Evolutionary conservation across 2,797 vertebrate genomes (phyloP), one percentile per base, ranked within the genome.

Genomic region (Gymnothorax reevesii): DNA sequence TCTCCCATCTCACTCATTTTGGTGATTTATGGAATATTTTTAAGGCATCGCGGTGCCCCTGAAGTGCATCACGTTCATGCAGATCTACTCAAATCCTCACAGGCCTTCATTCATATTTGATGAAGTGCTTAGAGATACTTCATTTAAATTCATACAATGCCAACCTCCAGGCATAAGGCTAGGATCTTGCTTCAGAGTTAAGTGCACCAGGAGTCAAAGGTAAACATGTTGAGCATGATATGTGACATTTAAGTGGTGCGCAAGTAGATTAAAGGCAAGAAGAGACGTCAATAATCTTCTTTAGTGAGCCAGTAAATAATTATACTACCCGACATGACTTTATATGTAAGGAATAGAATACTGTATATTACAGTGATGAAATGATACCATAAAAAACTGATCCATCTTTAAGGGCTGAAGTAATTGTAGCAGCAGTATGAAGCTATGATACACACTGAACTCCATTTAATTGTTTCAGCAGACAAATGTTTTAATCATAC

Each of bases 61-160:
- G 9, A 6, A 69, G 64, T 90, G 89, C 86, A 91, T 88, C 60
- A 83, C 94, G 94, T 95, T 95, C 94, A 93, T 93, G 93, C 92
- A 90, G 93, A 92, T 92, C 91, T 87, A 87, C 93, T 92, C 92
- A 89, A 91, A 93, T 92, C 91, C 90, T 90, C 90, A 90, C 89
- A 89, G 69, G 69, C 90, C 87, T 92, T 93, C 91, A 94, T 95
- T 94, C 92, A 95, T 95, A 95, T 95, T 94, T 94, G 89, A 95
- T 94, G 90, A 94, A 93, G 90, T 90, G 94, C 94, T 94, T 93
- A 90, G 89, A 95, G 92, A 93, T 92, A 88, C 55, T 57, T 33
- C 89, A 95, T 96, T 92, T 94, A 95, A 95, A 96, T 95, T 95
- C 92, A 95, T 93, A 90, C 90, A 66, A 90, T 85, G 88, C 90